Conservation (phyloP, 2,888 invertebrate genomes). For the Argyresthia goedartella region DNA sequence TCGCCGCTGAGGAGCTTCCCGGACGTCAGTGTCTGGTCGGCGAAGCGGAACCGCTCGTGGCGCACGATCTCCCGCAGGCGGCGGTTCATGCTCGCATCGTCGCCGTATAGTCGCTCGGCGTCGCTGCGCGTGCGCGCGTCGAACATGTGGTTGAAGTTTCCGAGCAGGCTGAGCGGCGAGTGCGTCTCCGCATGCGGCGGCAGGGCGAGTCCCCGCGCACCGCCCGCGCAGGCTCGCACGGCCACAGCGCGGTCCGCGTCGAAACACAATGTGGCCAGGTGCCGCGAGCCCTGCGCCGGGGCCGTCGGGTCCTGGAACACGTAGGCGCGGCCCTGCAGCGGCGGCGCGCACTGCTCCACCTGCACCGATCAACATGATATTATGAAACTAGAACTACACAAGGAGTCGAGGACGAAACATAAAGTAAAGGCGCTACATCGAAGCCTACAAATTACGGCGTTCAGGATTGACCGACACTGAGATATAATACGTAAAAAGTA, state of each 20-base stretch:
- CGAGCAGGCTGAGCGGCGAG: constrained; percentile 46
- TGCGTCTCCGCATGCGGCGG: constrained; percentile 29
- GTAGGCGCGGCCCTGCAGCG: constrained; percentile 53
- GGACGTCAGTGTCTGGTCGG: constrained; percentile 37
- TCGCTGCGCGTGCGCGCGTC: constrained; percentile 41
- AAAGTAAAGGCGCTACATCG: too few relatives aligned
- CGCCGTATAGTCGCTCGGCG: constrained; percentile 47
- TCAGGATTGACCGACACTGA: too few relatives aligned
- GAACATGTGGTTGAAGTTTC: constrained; percentile 62
- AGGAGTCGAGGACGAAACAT: too few relatives aligned
- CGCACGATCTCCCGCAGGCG: constrained; percentile 39
- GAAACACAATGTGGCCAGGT: constrained; percentile 48
- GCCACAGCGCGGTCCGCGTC: constrained; percentile 42
- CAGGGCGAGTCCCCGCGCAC: constrained; percentile 22
- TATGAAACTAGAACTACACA: too few relatives aligned
- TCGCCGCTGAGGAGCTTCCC: constrained; percentile 29
- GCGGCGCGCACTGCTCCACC: constrained; percentile 41
- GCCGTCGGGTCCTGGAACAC: constrained; percentile 20
- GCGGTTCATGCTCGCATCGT: constrained; percentile 36
- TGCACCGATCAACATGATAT: constrained; percentile 12
- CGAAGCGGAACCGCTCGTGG: constrained; percentile 37
- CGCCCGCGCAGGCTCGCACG: constrained; percentile 20
- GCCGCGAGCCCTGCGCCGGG: constrained; percentile 24
- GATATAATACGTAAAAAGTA: too few relatives aligned
- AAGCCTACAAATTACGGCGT: too few relatives aligned